phyloP scores from a whole-genome alignment of 1,140 invertebrate species.

The Cheumatopsyche charites region DNA sequence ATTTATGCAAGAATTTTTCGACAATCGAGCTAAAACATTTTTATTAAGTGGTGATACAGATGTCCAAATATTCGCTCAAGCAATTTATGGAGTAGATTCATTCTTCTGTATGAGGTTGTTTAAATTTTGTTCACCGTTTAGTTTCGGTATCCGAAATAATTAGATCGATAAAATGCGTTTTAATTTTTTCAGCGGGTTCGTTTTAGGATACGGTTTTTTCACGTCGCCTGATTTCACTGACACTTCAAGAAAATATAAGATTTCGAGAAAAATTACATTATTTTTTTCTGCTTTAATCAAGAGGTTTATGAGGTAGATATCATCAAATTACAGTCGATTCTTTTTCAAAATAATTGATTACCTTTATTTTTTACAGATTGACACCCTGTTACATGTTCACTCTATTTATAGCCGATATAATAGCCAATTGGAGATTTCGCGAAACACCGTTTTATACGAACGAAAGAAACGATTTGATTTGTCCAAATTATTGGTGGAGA shows the following conservation, averaged over 20 bases:
- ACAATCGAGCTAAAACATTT: slow-evolving; percentile 25
- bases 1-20: slow-evolving; percentile 30
- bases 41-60: slow-evolving; percentile 23
- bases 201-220: slow-evolving; percentile 7
- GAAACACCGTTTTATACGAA: slow-evolving; percentile 59
- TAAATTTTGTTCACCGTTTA: background rate
- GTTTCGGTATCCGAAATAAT: too few species aligned
- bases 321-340: background rate
- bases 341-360: background rate
- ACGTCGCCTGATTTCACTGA: too few species aligned
- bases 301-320: slow-evolving; percentile 21
- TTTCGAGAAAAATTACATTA: too few species aligned
- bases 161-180: too few species aligned
- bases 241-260: background rate
- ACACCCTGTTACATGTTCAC: slow-evolving; percentile 63
- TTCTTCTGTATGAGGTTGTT: slow-evolving; percentile 40
- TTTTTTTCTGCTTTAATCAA: too few species aligned
- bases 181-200: background rate
- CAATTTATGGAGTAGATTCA: slow-evolving; percentile 34
- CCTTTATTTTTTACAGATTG: slow-evolving; percentile 53
- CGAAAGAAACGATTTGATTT: slow-evolving; percentile 59
- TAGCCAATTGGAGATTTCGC: slow-evolving; percentile 58
- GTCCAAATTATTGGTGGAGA: slow-evolving; percentile 68
- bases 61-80: slow-evolving; percentile 29
- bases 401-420: slow-evolving; percentile 60